Conservation (phyloP, 2,797 vertebrate genomes). For the Petrocephalus sullivani region DNA sequence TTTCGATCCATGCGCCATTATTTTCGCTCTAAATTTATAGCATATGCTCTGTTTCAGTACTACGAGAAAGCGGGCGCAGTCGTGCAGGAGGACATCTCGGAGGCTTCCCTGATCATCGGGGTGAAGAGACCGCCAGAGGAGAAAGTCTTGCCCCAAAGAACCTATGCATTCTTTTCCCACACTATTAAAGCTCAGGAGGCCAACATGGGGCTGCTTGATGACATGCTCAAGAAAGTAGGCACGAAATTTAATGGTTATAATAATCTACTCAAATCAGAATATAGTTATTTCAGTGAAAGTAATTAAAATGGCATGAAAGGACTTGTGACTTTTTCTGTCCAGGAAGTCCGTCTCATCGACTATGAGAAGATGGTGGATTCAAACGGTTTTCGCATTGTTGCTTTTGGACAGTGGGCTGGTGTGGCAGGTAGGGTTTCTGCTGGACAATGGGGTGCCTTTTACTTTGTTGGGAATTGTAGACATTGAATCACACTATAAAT, state of each 20-base stretch:
- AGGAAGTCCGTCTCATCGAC: slow-evolving; percentile 95
- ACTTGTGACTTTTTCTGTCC: slow-evolving; percentile 31
- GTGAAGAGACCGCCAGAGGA: slow-evolving; percentile 89
- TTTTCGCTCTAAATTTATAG: neutral
- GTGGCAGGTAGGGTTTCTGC: slow-evolving; percentile 75
- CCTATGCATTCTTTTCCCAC: slow-evolving; percentile 95
- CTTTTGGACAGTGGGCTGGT: slow-evolving; percentile 96
- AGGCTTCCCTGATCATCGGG: slow-evolving; percentile 85
- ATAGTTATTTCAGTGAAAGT: neutral
- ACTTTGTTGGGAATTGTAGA: neutral
- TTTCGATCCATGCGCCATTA: neutral
- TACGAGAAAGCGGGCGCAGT: slow-evolving; percentile 86
- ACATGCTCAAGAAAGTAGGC: slow-evolving; percentile 82
- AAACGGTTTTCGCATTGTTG: slow-evolving; percentile 84
- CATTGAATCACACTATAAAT: neutral
- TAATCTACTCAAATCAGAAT: neutral
- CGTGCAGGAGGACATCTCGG: slow-evolving; percentile 88
- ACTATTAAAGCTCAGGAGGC: slow-evolving; percentile 97
- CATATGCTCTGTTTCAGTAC: slow-evolving; percentile 56
- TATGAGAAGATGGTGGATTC: slow-evolving; percentile 98
- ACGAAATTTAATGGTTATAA: neutral
- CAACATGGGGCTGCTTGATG: slow-evolving; percentile 90
- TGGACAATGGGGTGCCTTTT: neutral
- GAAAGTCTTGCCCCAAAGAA: slow-evolving; percentile 82
- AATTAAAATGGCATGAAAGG: neutral